These are phyloP conservation scores for Cheilosia vulpina DNA, from an alignment of 2,888 invertebrate genomes.

Conservation along the genomic window DNA sequence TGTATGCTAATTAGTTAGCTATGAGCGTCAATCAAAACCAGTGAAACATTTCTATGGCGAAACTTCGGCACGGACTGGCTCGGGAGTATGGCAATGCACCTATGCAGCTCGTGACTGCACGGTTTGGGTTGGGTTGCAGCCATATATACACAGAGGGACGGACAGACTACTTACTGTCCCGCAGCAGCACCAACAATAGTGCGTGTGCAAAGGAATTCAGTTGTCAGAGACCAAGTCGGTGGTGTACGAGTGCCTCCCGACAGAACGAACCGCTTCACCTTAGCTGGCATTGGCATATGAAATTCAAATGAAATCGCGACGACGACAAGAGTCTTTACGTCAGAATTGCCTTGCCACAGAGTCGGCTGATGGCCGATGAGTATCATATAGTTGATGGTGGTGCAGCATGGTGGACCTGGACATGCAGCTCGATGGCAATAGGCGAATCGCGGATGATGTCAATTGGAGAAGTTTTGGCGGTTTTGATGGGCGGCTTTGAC, in stretches of 20 bases:
- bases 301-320: conserved; percentile 62
- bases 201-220: conserved; percentile 72
- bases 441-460: conserved; percentile 39
- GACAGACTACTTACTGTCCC: conserved; percentile 30
- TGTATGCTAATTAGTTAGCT: conserved; percentile 75
- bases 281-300: conserved; percentile 38
- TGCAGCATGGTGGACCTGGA: conserved; percentile 34
- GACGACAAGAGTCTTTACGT: conserved; percentile 49
- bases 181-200: conserved; percentile 25
- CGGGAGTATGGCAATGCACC: not conserved
- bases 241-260: conserved; percentile 30
- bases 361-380: conserved; percentile 51
- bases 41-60: conserved; percentile 58
- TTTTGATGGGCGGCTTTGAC: conserved; percentile 53
- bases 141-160: not conserved
- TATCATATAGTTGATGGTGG: not conserved
- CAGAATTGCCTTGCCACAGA: conserved; percentile 27
- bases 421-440: not conserved
- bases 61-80: conserved; percentile 18
- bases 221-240: conserved; percentile 59
- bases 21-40: conserved; percentile 74
- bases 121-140: not conserved
- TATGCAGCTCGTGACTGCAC: conserved; percentile 30
- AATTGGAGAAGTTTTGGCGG: conserved; percentile 58
- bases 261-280: conserved; percentile 50